Base-by-base conservation (phyloP, 2,888 invertebrate species). In the Maniola hyperantus region DNA sequence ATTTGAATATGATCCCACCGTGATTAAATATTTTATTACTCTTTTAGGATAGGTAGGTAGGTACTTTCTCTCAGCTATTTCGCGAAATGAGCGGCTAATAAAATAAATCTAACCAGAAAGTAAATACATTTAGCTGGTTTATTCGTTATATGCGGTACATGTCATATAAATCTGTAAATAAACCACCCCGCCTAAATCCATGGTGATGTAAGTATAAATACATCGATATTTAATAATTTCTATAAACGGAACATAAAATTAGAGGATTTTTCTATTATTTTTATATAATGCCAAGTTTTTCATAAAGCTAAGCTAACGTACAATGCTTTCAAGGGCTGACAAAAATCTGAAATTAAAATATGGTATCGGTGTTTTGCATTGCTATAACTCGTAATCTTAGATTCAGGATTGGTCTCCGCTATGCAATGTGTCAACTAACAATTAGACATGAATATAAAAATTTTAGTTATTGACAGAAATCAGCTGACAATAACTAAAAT, bases 141-240 rank as follows among this genome's bases (percentile, higher is more conserved):
- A 58, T 65, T 61, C 42, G 60, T 36, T 50, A 61, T 62, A 57
- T 51, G 36, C 46, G 51, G 53, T 26, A 50, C 59, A 50, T 59
- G 67, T 65, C 54, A 65, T 39, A 67, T 65, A 63, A 63, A 70
- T 63, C 62, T 59, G 55, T 67, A 54, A 65, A 62, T 62, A 67
- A 65, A 70, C 59, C 20, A 34, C 58, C 53, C 53, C 54, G 42
- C 62, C 54, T 44, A 67, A 54, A 65, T 70, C 64, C 54, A 33
- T 65, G 67, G 69, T 58, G 69, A 59, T 59, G 69, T 65, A 18
- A 34, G 5, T 53, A n/a, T 46, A 18, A 20, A 20, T 44, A 15
- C 39, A 64, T 64, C 64, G 64, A 62, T 18, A 34, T n/a, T 4
- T 11, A 34, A 8, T 46, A 33, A 5, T 48, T 2, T 46, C n/a